Base-by-base conservation (phyloP, 1,140 invertebrate species). In the Ceratitis capitata region DNA sequence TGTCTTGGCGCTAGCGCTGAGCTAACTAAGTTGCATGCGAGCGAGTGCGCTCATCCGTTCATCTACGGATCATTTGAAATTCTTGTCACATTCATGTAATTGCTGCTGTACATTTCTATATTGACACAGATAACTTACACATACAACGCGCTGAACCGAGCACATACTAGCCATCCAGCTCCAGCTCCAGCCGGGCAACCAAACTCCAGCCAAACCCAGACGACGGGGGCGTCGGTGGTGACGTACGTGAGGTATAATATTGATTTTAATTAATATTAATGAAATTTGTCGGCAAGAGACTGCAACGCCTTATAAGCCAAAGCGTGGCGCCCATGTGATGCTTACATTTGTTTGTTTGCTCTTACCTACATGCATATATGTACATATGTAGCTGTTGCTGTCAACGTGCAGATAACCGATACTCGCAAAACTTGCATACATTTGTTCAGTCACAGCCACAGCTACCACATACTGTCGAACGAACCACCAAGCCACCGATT, bases 21-120 rank as follows among this genome's bases (percentile, higher is more conserved):
- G 87, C 87, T 83, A 74, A 82, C 85, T 84, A 84, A 85, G n/a
- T n/a, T n/a, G n/a, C n/a, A n/a, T n/a, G n/a, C n/a, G 87, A 58
- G 26, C 35, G 87, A 58, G 32, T 6, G 35, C 39, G 69, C 35
- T 10, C 39, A 26, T 26, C 3, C 51, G 69, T n/a, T 78, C 69
- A 78, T 78, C 35, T n/a, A 29, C 87, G 88, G 87, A 88, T 90
- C 89, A 90, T 90, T 90, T 90, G 87, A 89, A 89, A 90, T 90
- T 90, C 89, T 90, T 90, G 89, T 90, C 89, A 90, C 89, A 90
- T 87, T 91, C 89, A 88, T 89, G 89, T 89, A 89, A 89, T 88
- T 88, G 88, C 87, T 87, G 42, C 69, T 47, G 87, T 87, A 85
- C 87, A 87, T 78, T 78, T 78, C 87, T 90, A 89, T 90, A 88